These are phyloP conservation scores for Drosophila engyochracea DNA, from an alignment of 2,888 invertebrate genomes.

Conservation along the genomic window DNA sequence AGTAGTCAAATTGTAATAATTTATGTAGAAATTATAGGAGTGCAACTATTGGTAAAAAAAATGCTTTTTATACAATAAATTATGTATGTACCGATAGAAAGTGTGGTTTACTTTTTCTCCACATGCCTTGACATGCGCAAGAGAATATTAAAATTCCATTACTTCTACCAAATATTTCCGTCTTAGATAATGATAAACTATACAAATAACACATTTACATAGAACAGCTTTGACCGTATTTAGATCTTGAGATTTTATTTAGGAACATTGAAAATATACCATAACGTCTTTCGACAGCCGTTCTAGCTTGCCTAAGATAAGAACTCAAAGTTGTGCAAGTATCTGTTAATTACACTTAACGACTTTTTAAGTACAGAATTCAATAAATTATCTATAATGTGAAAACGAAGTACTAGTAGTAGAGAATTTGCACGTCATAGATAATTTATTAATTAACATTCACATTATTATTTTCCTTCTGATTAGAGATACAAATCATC, in stretches of 20 bases:
- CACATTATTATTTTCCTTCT: not conserved
- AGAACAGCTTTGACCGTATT: not conserved
- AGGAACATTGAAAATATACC: not conserved
- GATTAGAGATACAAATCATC: not conserved
- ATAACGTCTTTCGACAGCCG: not conserved
- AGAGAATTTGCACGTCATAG: not conserved
- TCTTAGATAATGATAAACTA: not conserved
- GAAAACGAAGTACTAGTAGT: not conserved
- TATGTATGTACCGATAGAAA: not conserved
- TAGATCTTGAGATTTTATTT: not conserved
- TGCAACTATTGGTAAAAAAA: not conserved
- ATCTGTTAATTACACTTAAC: conserved; percentile 4
- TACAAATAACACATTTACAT: not conserved
- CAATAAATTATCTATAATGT: not conserved
- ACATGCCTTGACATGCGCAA: not conserved
- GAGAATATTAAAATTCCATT: not conserved
- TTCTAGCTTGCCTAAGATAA: not conserved
- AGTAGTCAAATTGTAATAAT: too few species aligned
- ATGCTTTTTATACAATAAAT: not conserved
- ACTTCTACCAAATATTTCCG: not conserved
- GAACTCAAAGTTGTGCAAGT: not conserved
- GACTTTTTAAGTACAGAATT: conserved; percentile 9
- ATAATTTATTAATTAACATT: not conserved
- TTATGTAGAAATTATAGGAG: too few species aligned
- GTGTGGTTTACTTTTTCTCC: not conserved